Conservation (phyloP, 1,140 invertebrate species). For the Lamellibrachia luymesi region DNA sequence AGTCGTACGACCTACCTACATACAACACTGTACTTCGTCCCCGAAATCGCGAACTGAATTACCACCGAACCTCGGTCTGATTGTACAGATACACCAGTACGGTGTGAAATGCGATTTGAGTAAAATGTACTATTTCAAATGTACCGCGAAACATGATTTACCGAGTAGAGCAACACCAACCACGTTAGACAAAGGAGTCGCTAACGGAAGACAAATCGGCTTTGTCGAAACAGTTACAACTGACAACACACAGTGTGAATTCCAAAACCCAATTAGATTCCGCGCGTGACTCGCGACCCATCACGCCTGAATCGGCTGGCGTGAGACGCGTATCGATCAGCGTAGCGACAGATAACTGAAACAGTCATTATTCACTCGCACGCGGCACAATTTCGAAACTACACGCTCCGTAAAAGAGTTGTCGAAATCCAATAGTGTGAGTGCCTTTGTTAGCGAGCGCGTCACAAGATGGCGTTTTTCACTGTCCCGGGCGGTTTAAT, state of each 20-base stretch:
- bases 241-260: not conserved
- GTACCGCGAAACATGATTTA: not conserved
- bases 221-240: not conserved
- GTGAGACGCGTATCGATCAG: not conserved
- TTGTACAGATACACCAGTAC: not conserved
- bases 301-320: not conserved
- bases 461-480: no score
- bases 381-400: not conserved
- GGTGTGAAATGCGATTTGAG: no score
- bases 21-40: not conserved
- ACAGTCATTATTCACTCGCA: not conserved
- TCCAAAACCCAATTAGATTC: not conserved
- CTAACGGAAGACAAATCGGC: not conserved
- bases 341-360: not conserved
- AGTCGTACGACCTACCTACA: no score
- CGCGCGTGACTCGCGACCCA: not conserved
- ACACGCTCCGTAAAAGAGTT: not conserved
- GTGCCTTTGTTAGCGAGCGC: not conserved
- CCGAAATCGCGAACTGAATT: not conserved
- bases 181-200: not conserved
- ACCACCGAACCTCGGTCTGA: not conserved
- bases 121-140: not conserved
- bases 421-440: constrained; percentile 4
- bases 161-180: not conserved
- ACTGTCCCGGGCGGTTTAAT: not conserved